Evolutionary conservation across 2,797 vertebrate genomes (phyloP).

Genomic region (Avahi laniger): DNA sequence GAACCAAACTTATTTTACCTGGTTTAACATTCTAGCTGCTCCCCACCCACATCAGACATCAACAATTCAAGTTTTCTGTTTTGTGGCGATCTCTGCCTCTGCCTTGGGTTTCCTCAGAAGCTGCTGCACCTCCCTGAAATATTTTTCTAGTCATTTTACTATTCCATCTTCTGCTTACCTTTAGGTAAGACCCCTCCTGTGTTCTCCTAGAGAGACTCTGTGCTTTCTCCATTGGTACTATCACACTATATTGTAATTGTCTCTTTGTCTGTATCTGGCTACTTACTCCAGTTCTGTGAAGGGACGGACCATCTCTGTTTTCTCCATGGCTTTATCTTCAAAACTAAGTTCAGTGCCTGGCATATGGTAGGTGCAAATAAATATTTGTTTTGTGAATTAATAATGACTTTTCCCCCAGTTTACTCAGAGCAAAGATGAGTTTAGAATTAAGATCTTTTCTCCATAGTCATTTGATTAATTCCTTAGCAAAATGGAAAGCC

Average conservation of each 20-base stretch:
- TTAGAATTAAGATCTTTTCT: neutral
- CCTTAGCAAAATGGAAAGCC: conserved; percentile 21
- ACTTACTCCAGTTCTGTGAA: neutral
- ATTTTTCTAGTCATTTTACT: neutral
- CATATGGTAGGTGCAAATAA: neutral
- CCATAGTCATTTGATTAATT: neutral
- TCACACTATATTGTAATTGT: neutral
- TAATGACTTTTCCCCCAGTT: neutral
- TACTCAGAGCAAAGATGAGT: neutral
- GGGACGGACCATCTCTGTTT: neutral
- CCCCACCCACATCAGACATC: neutral
- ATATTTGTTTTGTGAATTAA: conserved; percentile 27
- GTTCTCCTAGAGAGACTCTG: neutral
- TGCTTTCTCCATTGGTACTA: neutral
- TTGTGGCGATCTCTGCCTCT: neutral
- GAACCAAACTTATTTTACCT: neutral
- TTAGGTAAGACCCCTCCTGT: neutral
- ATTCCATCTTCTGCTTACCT: neutral
- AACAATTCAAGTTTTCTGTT: neutral
- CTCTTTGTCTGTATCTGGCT: neutral
- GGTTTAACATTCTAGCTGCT: neutral
- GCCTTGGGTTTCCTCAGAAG: neutral
- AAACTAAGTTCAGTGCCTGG: neutral
- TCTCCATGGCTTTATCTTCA: neutral
- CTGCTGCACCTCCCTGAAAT: neutral